Conservation (phyloP, 2,113 vertebrate genomes). For the Platichthys flesus region DNA sequence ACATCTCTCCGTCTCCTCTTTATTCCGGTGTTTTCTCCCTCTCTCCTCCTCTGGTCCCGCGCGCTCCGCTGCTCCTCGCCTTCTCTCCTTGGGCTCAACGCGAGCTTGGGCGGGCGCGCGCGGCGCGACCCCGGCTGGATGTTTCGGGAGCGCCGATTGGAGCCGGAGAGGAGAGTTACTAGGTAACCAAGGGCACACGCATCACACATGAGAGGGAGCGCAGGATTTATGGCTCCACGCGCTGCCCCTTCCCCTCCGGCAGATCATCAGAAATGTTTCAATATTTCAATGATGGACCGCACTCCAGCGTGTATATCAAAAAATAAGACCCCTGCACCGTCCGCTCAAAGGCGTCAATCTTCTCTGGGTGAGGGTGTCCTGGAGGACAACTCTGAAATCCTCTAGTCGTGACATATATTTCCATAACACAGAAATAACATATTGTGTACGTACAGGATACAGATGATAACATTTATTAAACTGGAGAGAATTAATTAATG, state of each 20-base stretch:
- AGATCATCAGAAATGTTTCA: slow-evolving; percentile 40
- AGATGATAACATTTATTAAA: slow-evolving; percentile 13
- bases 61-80: slow-evolving; percentile 74
- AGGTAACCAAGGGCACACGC: slow-evolving; percentile 84
- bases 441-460: not conserved
- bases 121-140: slow-evolving; percentile 75
- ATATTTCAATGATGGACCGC: slow-evolving; percentile 8
- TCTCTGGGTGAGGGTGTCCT: not conserved
- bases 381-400: not conserved
- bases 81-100: slow-evolving; percentile 74
- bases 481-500: slow-evolving; percentile 17
- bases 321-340: not conserved
- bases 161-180: slow-evolving; percentile 82
- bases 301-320: slow-evolving; percentile 6
- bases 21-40: slow-evolving; percentile 20
- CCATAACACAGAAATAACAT: not conserved
- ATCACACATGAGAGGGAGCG: slow-evolving; percentile 65
- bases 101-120: slow-evolving; percentile 76
- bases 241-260: slow-evolving; percentile 44
- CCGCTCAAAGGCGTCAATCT: not conserved
- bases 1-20: slow-evolving; percentile 36
- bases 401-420: not conserved
- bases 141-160: slow-evolving; percentile 77
- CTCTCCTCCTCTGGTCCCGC: slow-evolving; percentile 67
- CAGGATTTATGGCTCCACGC: slow-evolving; percentile 51